Percentiles rank a stretch among this genome's conserved stretches.
phyloP scores from a whole-genome alignment of 2,888 invertebrate genomes.

The Oligia strigilis region DNA sequence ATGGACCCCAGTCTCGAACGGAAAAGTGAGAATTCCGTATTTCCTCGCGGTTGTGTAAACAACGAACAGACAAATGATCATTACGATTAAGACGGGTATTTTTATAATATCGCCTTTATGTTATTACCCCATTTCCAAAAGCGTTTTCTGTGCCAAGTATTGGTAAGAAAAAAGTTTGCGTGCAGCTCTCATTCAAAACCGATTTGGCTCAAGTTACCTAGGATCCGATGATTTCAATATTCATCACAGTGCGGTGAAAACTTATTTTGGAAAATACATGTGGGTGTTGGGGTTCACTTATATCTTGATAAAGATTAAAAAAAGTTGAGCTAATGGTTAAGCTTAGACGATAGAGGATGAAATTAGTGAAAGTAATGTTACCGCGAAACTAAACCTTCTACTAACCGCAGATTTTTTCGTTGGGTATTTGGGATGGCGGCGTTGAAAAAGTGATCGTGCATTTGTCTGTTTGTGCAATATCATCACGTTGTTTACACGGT shows the following conservation, averaged over 20 bases:
- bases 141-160: constrained; percentile 55
- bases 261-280: constrained; percentile 27
- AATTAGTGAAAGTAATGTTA: constrained; percentile 1
- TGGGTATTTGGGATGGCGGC: constrained; percentile 50
- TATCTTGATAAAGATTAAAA: constrained; percentile 31
- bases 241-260: constrained; percentile 38
- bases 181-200: constrained; percentile 59
- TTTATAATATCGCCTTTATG: constrained; percentile 47
- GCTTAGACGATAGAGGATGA: constrained; percentile 5
- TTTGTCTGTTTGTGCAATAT: constrained; percentile 69
- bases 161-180: constrained; percentile 50
- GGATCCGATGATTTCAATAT: constrained; percentile 54
- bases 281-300: not conserved
- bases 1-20: constrained; percentile 79
- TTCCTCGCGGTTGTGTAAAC: constrained; percentile 63
- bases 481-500: constrained; percentile 69
- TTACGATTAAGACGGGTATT: constrained; percentile 54
- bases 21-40: constrained; percentile 78
- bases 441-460: constrained; percentile 66
- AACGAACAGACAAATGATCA: constrained; percentile 53
- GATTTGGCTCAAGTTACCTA: constrained; percentile 63
- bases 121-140: constrained; percentile 39
- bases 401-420: constrained; percentile 30
- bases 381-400: constrained; percentile 7
- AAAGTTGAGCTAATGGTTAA: not conserved